phyloP scores from a whole-genome alignment of 2,797 vertebrate species.

The Rhinogobio ventralis region DNA sequence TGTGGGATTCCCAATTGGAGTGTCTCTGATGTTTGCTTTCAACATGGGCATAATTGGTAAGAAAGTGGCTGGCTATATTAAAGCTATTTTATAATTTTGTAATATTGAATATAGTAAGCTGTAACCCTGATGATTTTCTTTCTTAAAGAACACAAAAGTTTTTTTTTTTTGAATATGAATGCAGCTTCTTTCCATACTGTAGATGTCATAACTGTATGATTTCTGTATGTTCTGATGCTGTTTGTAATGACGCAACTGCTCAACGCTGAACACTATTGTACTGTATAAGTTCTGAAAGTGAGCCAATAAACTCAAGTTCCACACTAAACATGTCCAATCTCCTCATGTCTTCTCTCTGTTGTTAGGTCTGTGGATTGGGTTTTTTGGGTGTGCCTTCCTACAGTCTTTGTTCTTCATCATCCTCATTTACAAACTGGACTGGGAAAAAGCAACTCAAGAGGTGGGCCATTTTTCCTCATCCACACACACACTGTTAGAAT shows the following conservation, averaged over 20 bases:
- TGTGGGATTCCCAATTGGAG: constrained; percentile 84
- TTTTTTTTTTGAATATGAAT: neutral
- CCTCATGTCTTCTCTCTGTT: neutral
- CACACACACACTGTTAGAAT: no score
- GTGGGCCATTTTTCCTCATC: constrained; percentile 65
- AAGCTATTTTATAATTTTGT: neutral
- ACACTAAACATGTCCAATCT: neutral
- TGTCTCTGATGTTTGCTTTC: constrained; percentile 85
- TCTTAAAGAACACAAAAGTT: neutral
- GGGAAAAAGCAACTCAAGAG: constrained; percentile 84
- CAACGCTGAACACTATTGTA: neutral
- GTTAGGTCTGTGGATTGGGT: constrained; percentile 85
- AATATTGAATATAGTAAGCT: neutral
- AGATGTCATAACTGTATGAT: neutral
- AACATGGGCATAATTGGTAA: constrained; percentile 86
- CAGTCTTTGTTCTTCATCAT: constrained; percentile 78
- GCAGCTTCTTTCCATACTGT: neutral
- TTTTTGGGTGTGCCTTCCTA: constrained; percentile 75
- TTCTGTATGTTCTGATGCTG: neutral
- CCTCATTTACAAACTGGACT: constrained; percentile 81
- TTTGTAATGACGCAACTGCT: neutral
- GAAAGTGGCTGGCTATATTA: constrained; percentile 14
- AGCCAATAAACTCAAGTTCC: neutral
- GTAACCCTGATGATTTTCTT: neutral
- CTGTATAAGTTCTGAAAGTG: neutral